Conservation (phyloP, 2,797 vertebrate species). For the Neosalanx taihuensis region DNA sequence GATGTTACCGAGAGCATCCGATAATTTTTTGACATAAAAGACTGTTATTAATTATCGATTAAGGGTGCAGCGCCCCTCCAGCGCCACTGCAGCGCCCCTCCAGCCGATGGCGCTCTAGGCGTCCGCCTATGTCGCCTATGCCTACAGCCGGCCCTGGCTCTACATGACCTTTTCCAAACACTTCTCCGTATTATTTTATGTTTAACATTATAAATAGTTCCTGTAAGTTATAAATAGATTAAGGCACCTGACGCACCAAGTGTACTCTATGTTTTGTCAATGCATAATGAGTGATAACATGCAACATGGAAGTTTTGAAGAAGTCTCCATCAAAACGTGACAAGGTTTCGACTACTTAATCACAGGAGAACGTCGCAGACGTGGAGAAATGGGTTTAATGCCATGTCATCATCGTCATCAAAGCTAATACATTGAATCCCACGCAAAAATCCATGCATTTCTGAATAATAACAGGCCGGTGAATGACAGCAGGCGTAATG, state of each 20-base stretch:
- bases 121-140: no score
- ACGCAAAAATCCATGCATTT: slow-evolving; percentile 1
- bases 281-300: neutral
- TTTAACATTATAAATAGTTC: neutral
- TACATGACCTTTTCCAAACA: neutral
- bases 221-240: neutral
- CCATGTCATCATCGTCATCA: neutral
- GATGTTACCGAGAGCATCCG: no score
- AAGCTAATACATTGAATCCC: slow-evolving; percentile 1
- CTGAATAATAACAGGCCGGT: slow-evolving; percentile 6
- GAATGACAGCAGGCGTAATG: slow-evolving; percentile 11
- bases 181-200: neutral
- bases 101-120: no score
- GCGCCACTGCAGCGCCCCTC: no score
- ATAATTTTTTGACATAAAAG: no score
- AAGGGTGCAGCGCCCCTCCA: no score
- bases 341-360: slow-evolving; percentile 1
- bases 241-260: neutral
- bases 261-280: neutral
- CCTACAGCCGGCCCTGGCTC: no score
- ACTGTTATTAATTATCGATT: no score
- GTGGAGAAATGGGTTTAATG: neutral
- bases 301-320: neutral
- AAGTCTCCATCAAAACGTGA: neutral
- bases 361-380: neutral